Evolutionary conservation across 2,888 invertebrate species (phyloP).

Genomic region (Lochmaea capreae): DNA sequence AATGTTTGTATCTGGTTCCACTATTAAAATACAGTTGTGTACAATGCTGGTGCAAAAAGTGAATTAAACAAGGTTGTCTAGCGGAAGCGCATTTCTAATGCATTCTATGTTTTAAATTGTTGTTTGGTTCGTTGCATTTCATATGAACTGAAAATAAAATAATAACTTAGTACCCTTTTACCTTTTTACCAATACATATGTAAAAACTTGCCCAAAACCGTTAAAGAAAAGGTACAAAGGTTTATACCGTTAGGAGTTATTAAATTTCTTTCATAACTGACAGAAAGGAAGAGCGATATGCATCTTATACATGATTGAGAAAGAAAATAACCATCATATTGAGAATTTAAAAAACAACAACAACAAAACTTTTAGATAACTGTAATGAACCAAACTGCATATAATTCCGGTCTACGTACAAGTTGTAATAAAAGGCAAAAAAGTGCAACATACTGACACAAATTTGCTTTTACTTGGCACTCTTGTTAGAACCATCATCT

Average conservation of each 20-base stretch:
- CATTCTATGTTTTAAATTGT: conserved; percentile 21
- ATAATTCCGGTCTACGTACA: not conserved
- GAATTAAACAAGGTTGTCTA: conserved; percentile 19
- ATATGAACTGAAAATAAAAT: not conserved
- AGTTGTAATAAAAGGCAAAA: conserved; percentile 45
- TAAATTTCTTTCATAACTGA: no score
- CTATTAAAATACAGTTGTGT: not conserved
- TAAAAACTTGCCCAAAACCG: no score
- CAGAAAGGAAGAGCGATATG: no score
- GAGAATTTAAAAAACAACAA: not conserved
- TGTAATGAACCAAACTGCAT: conserved; percentile 20
- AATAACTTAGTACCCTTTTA: not conserved
- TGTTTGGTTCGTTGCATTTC: conserved; percentile 13
- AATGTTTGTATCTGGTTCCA: not conserved
- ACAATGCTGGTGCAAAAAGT: conserved; percentile 10
- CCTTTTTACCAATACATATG: no score
- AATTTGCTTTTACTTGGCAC: conserved; percentile 56
- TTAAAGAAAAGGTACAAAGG: no score
- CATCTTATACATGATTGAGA: no score
- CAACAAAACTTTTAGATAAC: not conserved
- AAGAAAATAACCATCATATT: no score
- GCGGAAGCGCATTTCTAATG: conserved; percentile 56
- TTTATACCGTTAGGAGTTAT: no score
- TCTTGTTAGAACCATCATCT: conserved; percentile 40
- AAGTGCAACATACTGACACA: conserved; percentile 62